Evolutionary conservation across 2,113 vertebrate species (phyloP).

Genomic region (Plestiodon gilberti): DNA sequence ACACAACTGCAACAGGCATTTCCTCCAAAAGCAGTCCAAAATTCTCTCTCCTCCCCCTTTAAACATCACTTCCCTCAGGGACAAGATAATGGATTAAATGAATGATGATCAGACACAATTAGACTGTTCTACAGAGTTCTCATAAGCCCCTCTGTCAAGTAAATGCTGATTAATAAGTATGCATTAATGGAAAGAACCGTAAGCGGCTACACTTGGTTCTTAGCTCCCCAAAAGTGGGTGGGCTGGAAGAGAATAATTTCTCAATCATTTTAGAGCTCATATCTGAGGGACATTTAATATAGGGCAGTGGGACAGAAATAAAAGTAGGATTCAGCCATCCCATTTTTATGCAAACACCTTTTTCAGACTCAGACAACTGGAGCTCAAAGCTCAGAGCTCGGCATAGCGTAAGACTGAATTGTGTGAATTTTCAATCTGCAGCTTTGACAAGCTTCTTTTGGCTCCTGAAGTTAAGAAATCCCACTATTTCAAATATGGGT

Average conservation of each 20-base stretch:
- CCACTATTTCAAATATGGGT: slow-evolving; percentile 22
- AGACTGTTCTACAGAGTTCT: not conserved
- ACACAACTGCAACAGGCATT: not conserved
- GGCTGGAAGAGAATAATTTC: slow-evolving; percentile 42
- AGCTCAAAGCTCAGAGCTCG: not conserved
- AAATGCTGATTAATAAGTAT: slow-evolving; percentile 28
- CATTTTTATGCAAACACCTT: slow-evolving; percentile 28
- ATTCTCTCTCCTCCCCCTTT: not conserved
- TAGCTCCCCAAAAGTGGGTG: slow-evolving; percentile 19
- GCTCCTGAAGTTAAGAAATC: not conserved
- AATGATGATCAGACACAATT: not conserved
- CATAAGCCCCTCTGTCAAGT: slow-evolving; percentile 34
- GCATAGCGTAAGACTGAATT: not conserved
- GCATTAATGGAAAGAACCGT: slow-evolving; percentile 24
- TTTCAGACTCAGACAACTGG: not conserved
- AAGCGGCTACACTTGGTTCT: slow-evolving; percentile 26
- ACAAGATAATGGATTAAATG: not conserved
- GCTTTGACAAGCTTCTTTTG: slow-evolving; percentile 29
- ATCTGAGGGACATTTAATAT: slow-evolving; percentile 44
- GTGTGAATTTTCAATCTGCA: not conserved
- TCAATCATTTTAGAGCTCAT: slow-evolving; percentile 41
- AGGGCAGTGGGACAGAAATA: slow-evolving; percentile 49
- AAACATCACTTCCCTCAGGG: not conserved
- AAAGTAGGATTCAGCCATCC: slow-evolving; percentile 23
- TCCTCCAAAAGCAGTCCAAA: not conserved